Percentiles rank a stretch among this genome's conserved stretches.
Evolutionary conservation across 2,888 invertebrate species (phyloP).

Genomic region (Fabriciana adippe): DNA sequence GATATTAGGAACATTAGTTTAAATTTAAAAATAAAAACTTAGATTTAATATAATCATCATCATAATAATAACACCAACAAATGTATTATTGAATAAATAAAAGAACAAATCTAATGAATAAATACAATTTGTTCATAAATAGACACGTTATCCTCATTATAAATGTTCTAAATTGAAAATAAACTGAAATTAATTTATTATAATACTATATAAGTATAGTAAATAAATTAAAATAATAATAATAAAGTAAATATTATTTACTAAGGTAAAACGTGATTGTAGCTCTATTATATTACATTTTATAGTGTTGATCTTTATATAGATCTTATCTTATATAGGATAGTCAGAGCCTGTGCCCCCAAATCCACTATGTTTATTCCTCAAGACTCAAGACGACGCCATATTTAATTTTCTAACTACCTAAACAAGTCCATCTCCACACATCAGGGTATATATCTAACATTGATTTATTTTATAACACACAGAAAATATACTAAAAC

Average conservation of each 20-base stretch:
- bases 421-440: constrained; percentile 27
- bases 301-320: neutral
- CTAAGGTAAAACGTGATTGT: too few relatives aligned
- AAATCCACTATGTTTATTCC: constrained; percentile 1
- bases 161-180: too few relatives aligned
- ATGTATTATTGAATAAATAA: too few relatives aligned
- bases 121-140: too few relatives aligned
- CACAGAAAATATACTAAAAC: constrained; percentile 54
- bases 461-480: constrained; percentile 46
- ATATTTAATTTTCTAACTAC: constrained; percentile 36
- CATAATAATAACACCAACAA: neutral
- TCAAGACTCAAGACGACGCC: constrained; percentile 13
- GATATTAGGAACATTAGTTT: constrained; percentile 7
- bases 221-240: too few relatives aligned
- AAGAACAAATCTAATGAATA: too few relatives aligned
- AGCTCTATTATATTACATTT: neutral
- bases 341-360: constrained; percentile 4
- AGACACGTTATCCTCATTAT: too few relatives aligned
- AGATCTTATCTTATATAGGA: neutral
- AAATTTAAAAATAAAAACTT: neutral
- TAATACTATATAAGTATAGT: too few relatives aligned
- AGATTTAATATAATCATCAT: neutral
- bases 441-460: constrained; percentile 34
- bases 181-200: too few relatives aligned
- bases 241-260: too few relatives aligned